Evolutionary conservation across 2,888 invertebrate genomes (phyloP), one percentile per base, ranked within the genome.

Genomic region (Agrochola macilenta): DNA sequence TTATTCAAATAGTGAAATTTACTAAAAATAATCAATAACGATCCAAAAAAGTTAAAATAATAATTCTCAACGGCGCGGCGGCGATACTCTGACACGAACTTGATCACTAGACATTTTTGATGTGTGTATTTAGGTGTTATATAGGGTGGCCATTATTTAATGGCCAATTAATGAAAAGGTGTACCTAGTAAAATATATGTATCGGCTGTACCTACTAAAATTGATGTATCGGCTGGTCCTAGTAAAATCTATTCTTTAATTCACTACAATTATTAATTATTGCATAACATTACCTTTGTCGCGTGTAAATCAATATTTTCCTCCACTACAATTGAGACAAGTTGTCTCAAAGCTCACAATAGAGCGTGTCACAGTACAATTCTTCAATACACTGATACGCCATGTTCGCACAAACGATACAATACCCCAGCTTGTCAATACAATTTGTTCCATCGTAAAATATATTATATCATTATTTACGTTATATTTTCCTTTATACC

Each of bases 251-350:
- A 39, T 39, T 39, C 1, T 17, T n/a, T 64, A 64, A 64, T 14
- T 63, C 39, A 5, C 39, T 26, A 39, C 26, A 57, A 65, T 52
- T 52, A 23, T 76, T 46, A 76, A 30, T 63, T 35, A 5, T 64
- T 26, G 17, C 20, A 30, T 14, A n/a, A 46, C 7, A 54, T 75
- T 26, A 20, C 35, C 26, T 35, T 11, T 26, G 57, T 49, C 57
- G 49, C 26, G 39, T 39, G 39, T 35, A 52, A 76, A 76, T 68
- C 66, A 66, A 76, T 76, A 43, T 68, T 77, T 76, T 43, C 52
- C 30, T 58, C 14, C 20, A 14, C 8, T 49, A 49, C 76, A 60
- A 76, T 68, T 26, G 76, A 46, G 54, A 77, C 69, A 69, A 61
- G 26, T 64, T 77, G n/a, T 60, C 14, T 39, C 39, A 5, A 60